Evolutionary conservation across 2,888 invertebrate species (phyloP).

Genomic region (Tolmerus cingulatus): DNA sequence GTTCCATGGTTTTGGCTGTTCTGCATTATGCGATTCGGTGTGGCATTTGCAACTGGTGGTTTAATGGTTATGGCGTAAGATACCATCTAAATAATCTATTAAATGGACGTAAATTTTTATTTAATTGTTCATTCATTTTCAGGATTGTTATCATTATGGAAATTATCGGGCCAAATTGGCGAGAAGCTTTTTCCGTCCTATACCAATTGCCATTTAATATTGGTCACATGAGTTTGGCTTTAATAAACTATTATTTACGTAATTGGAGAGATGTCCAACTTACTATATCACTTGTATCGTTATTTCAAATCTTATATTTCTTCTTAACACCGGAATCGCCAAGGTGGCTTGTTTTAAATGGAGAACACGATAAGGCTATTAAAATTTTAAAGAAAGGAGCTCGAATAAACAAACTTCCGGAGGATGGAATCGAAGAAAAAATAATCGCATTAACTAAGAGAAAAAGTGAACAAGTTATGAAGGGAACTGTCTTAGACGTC

Average conservation of each 20-base stretch:
- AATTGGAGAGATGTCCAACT: slow-evolving; percentile 75
- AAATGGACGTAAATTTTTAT: not conserved
- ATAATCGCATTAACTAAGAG: not conserved
- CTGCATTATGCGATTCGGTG: slow-evolving; percentile 71
- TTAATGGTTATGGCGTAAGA: slow-evolving; percentile 67
- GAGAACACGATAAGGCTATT: slow-evolving; percentile 70
- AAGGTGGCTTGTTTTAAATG: slow-evolving; percentile 77
- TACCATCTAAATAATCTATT: not conserved
- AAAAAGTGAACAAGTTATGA: not conserved
- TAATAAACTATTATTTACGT: slow-evolving; percentile 70
- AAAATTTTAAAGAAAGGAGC: slow-evolving; percentile 72
- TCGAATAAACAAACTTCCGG: slow-evolving; percentile 63
- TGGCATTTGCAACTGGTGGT: slow-evolving; percentile 79
- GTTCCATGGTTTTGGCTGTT: slow-evolving; percentile 72
- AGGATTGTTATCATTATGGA: slow-evolving; percentile 74
- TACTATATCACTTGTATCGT: slow-evolving; percentile 71
- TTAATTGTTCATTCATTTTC: not conserved
- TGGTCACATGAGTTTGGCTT: slow-evolving; percentile 70
- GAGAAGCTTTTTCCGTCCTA: slow-evolving; percentile 66
- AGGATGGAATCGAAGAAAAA: not conserved
- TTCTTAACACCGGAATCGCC: slow-evolving; percentile 82
- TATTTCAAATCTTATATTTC: slow-evolving; percentile 69
- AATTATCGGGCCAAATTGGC: slow-evolving; percentile 65
- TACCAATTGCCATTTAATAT: slow-evolving; percentile 74
- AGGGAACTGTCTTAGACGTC: not conserved